Base-by-base conservation (phyloP, 1,140 invertebrate species). In the Penaeus japonicus region DNA sequence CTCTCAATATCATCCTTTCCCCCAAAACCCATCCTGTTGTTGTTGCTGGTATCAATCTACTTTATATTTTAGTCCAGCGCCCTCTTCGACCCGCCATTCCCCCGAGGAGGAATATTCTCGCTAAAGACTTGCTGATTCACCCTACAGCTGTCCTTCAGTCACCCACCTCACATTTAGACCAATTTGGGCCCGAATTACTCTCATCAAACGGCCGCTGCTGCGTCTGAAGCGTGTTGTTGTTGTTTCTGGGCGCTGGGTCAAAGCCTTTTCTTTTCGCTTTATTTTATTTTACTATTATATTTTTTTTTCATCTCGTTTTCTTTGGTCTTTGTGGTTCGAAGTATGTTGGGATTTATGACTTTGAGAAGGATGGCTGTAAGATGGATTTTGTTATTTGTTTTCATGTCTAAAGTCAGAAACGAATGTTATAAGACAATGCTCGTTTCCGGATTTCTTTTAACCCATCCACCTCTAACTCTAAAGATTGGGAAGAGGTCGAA, bases 131-230 rank as follows among this genome's bases (percentile, higher is more conserved):
- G 84, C 84, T 85, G 84, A 85, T 54, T 85, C 84, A 85, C 55
- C 5, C 47, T 73, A 54, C 84, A 85, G 84, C 84, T 85, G 84
- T 54, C 53, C 20, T n/a, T 20, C 4, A 55, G 57, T 15, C 81
- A 62, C 55, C 70, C 84, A 78, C 73, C 27, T 24, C 54, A 57
- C 84, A 77, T 85, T 85, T 85, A 55, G 39, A 85, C 84, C 84
- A 85, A 85, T 85, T 85, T 65, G 27, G 30, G 47, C 54, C 54
- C 77, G 75, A 85, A 85, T 85, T 85, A 54, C 35, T 79, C 24
- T 55, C 39, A 39, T 10, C 55, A 83, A 59, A 27, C 81, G 35
- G 2, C n/a, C 18, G 39, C 77, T 53, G 39, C 54, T 24, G 39
- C 30, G 10, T 53, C 77, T 79, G 77, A 54, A 27, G 77, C 27